A percentile compares a stretch with the other conserved stretches of the same genome.
phyloP scores from a whole-genome alignment of 2,113 vertebrate species.

The Xiphophorus maculatus region DNA sequence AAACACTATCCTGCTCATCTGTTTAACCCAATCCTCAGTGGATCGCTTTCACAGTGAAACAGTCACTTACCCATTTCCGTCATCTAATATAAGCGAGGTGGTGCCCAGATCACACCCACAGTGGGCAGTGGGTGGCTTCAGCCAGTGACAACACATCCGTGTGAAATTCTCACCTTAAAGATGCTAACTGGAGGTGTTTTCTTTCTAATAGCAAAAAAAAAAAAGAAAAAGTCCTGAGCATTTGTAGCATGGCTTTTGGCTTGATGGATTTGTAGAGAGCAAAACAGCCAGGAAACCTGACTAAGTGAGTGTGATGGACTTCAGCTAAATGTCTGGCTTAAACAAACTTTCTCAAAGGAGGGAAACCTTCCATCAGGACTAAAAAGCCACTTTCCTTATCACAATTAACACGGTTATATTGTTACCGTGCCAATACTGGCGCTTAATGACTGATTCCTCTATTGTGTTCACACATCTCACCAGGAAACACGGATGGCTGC shows the following conservation, averaged over 20 bases:
- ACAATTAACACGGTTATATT: conserved; percentile 71
- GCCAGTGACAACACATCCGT: conserved; percentile 19
- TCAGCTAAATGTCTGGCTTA: neutral
- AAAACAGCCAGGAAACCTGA: neutral
- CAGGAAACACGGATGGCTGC: conserved; percentile 66
- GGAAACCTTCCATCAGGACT: conserved; percentile 44
- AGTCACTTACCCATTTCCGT: conserved; percentile 27
- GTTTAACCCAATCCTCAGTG: conserved; percentile 57
- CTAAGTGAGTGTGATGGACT: neutral
- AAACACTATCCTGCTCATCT: conserved; percentile 56
- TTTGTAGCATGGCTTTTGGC: neutral
- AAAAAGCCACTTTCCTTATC: conserved; percentile 55
- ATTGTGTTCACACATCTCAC: conserved; percentile 70
- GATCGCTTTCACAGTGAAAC: conserved; percentile 32
- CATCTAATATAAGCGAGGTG: conserved; percentile 6
- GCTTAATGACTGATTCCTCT: conserved; percentile 64
- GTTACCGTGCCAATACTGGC: conserved; percentile 69
- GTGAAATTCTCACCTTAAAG: neutral
- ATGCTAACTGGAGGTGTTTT: too few species aligned
- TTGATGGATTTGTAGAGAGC: neutral
- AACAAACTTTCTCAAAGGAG: conserved; percentile 23
- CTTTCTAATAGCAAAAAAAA: too few species aligned
- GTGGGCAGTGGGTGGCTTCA: conserved; percentile 21
- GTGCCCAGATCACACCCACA: neutral
- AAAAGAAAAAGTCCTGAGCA: too few species aligned